Percentiles rank a stretch among this genome's conserved stretches.
These are phyloP conservation scores for Augochlorella aurata DNA, from an alignment of 2,888 invertebrate genomes.

Conservation along the genomic window DNA sequence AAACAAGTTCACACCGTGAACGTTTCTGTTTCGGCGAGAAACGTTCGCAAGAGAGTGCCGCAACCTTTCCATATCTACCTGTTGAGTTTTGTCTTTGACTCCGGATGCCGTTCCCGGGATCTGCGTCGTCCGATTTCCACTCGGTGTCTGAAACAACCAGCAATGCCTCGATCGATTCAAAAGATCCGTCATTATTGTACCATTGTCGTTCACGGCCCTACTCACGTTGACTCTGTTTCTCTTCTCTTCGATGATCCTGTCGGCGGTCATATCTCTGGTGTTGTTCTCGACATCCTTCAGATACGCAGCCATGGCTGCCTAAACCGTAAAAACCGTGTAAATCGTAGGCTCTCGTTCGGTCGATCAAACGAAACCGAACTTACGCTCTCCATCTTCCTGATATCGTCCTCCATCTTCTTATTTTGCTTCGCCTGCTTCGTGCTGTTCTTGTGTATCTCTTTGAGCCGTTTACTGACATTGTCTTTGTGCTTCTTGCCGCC, in stretches of 20 bases:
- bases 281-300: slow-evolving; percentile 89
- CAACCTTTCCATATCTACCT: slow-evolving; percentile 26
- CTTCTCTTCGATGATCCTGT: slow-evolving; percentile 82
- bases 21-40: background rate
- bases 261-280: slow-evolving; percentile 78
- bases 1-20: background rate
- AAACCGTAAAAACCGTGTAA: slow-evolving; percentile 16
- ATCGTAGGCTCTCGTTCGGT: background rate
- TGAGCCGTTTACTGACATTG: slow-evolving; percentile 93
- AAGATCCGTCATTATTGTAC: too few species aligned
- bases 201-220: too few species aligned
- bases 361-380: slow-evolving; percentile 28
- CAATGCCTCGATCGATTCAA: too few species aligned
- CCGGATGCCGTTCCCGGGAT: slow-evolving; percentile 70
- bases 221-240: slow-evolving; percentile 57
- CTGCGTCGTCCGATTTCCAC: slow-evolving; percentile 65
- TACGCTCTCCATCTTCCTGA: slow-evolving; percentile 93
- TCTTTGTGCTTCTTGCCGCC: slow-evolving; percentile 95
- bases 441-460: slow-evolving; percentile 92
- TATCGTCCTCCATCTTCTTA: slow-evolving; percentile 89
- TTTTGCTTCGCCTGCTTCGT: slow-evolving; percentile 90
- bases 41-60: background rate
- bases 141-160: slow-evolving; percentile 37
- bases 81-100: slow-evolving; percentile 52
- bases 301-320: slow-evolving; percentile 94